Percentiles rank a stretch among this genome's conserved stretches.
These are phyloP conservation scores for Aphaenogaster floridana DNA, from an alignment of 1,140 invertebrate genomes.

Conservation along the genomic window DNA sequence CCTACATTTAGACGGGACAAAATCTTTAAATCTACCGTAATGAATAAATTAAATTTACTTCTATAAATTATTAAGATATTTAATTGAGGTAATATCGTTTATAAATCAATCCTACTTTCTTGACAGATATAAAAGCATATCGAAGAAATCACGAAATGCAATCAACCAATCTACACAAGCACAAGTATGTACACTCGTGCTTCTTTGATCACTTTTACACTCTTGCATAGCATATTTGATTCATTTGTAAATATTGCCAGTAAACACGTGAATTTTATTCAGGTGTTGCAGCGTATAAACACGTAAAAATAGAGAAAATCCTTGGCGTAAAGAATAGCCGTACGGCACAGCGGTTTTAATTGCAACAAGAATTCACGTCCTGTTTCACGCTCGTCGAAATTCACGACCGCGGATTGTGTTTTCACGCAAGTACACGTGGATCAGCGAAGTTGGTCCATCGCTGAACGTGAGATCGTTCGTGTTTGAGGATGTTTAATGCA, in stretches of 20 bases:
- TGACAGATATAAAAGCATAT: slow-evolving; percentile 22
- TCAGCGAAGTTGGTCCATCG: slow-evolving; percentile 28
- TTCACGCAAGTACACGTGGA: not conserved
- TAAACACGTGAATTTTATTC: not conserved
- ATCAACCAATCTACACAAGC: slow-evolving; percentile 8
- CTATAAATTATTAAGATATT: not conserved
- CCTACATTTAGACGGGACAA: slow-evolving; percentile 28
- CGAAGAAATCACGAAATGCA: not conserved
- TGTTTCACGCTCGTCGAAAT: slow-evolving; percentile 1
- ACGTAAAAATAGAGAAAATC: not conserved
- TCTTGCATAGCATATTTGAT: slow-evolving; percentile 22
- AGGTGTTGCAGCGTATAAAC: not conserved
- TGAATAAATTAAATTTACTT: slow-evolving; percentile 30
- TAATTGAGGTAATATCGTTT: not conserved
- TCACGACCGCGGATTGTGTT: slow-evolving; percentile 31
- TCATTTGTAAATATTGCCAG: slow-evolving; percentile 7
- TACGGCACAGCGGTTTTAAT: slow-evolving; percentile 33
- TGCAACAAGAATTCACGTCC: not conserved
- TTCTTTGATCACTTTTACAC: slow-evolving; percentile 24
- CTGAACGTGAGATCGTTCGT: slow-evolving; percentile 57
- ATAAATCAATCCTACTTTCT: slow-evolving; percentile 1
- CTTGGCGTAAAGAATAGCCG: not conserved
- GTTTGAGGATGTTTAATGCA: slow-evolving; percentile 79
- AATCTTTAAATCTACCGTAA: slow-evolving; percentile 20
- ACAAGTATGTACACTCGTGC: slow-evolving; percentile 14